A percentile compares a stretch with the other conserved stretches of the same genome.
phyloP scores from a whole-genome alignment of 1,140 invertebrate species.

The Ditylenchus dipsaci region DNA sequence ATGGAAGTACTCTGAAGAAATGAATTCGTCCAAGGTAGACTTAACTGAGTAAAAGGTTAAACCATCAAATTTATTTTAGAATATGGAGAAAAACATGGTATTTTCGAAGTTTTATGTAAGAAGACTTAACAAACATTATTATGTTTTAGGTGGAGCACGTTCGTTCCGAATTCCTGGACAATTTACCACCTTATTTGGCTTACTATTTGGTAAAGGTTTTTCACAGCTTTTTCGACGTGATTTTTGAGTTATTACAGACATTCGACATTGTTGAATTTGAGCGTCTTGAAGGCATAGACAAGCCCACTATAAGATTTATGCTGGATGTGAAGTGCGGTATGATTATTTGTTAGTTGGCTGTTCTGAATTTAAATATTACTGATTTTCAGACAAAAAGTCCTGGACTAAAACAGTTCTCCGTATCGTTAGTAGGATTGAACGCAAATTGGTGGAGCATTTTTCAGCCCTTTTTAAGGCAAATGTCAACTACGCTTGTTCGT shows the following conservation, averaged over 20 bases:
- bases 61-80: slow-evolving; percentile 6
- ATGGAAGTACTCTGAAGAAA: slow-evolving; percentile 9
- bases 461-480: slow-evolving; percentile 1
- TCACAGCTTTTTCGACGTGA: slow-evolving; percentile 6
- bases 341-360: neutral
- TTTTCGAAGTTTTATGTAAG: neutral
- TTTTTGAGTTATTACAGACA: slow-evolving; percentile 2
- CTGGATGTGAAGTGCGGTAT: neutral
- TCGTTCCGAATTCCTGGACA: slow-evolving; percentile 35
- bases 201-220: slow-evolving; percentile 7
- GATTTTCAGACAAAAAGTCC: slow-evolving; percentile 2
- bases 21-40: too few relatives aligned
- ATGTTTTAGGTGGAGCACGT: slow-evolving; percentile 35
- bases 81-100: neutral
- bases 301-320: neutral
- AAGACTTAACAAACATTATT: slow-evolving; percentile 12
- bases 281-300: neutral
- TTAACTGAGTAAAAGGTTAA: neutral
- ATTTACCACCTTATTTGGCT: slow-evolving; percentile 28
- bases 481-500: slow-evolving; percentile 7
- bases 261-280: slow-evolving; percentile 14
- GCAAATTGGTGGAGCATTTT: neutral
- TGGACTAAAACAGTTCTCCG: neutral
- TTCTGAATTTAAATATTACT: neutral
- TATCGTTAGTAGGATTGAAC: neutral